A percentile compares a stretch with the other conserved stretches of the same genome.
Conservation (phyloP, 2,797 vertebrate genomes). For the Spinus olivaceus region DNA sequence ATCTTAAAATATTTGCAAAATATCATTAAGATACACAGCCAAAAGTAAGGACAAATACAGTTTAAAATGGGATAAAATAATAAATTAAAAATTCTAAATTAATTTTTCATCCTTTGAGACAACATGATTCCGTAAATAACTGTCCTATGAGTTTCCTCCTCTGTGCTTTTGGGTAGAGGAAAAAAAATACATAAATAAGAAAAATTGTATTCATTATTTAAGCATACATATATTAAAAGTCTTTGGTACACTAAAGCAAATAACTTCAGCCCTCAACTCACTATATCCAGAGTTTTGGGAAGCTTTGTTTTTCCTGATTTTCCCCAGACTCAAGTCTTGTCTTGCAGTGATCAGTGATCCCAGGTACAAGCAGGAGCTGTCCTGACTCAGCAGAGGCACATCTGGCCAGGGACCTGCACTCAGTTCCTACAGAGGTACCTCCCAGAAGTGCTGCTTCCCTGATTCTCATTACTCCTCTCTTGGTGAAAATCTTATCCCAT, state of each 20-base stretch:
- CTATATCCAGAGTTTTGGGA: background rate
- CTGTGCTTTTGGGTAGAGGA: background rate
- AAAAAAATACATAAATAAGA: conserved; percentile 7
- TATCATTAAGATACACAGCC: background rate
- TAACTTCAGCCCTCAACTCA: background rate
- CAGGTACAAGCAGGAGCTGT: background rate
- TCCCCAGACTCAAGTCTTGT: background rate
- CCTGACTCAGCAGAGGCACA: background rate
- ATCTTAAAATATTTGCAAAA: background rate
- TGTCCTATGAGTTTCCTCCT: background rate
- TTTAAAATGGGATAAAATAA: conserved; percentile 6
- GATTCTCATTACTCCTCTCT: background rate
- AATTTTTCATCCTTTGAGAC: conserved; percentile 53
- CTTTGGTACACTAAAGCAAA: background rate
- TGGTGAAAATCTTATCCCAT: background rate
- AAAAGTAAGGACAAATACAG: background rate
- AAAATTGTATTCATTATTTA: background rate
- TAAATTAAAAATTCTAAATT: background rate
- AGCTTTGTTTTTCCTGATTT: background rate
- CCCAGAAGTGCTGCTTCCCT: background rate
- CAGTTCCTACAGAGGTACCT: background rate
- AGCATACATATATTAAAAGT: background rate
- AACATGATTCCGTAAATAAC: conserved; percentile 46
- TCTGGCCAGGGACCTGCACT: background rate
- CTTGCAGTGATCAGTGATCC: background rate